Conservation (phyloP, 1,140 invertebrate species). For the Laupala kohalensis region DNA sequence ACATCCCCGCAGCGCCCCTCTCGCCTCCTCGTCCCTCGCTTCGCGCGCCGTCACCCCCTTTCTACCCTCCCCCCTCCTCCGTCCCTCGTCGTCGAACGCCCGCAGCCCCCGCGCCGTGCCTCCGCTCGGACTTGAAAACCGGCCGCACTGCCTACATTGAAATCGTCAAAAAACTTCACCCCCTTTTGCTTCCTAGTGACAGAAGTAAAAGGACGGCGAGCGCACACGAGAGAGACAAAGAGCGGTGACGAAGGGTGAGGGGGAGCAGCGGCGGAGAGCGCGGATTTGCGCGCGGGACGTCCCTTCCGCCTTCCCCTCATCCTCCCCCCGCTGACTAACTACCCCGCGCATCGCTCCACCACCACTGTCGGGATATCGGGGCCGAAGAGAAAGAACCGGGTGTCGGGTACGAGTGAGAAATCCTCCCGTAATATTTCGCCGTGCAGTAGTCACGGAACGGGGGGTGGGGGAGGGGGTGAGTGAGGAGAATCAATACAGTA, state of each 20-base stretch:
- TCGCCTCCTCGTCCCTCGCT: background rate
- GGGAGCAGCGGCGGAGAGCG: background rate
- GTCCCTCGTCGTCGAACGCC: background rate
- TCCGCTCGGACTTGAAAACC: background rate
- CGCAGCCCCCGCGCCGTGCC: background rate
- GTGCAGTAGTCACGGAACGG: conserved; percentile 11
- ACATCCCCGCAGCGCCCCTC: background rate
- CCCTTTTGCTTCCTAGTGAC: conserved; percentile 1
- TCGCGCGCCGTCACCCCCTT: background rate
- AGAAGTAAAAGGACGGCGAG: background rate
- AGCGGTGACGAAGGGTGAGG: background rate
- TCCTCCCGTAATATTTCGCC: conserved; percentile 9
- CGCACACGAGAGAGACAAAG: background rate
- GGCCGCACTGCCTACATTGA: background rate
- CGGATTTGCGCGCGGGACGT: background rate
- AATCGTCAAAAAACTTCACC: conserved; percentile 2
- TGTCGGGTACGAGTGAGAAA: conserved; percentile 3
- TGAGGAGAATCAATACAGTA: conserved; percentile 9
- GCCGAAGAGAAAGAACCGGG: conserved; percentile 7
- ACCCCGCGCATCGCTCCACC: background rate
- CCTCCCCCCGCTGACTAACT: background rate
- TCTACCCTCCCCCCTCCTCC: background rate
- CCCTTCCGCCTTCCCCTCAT: background rate
- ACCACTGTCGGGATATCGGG: no score
- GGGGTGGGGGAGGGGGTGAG: background rate